A percentile compares a stretch with the other conserved stretches of the same genome.
These are phyloP conservation scores for Coptotermes formosanus DNA, from an alignment of 1,140 invertebrate genomes.

Conservation along the genomic window DNA sequence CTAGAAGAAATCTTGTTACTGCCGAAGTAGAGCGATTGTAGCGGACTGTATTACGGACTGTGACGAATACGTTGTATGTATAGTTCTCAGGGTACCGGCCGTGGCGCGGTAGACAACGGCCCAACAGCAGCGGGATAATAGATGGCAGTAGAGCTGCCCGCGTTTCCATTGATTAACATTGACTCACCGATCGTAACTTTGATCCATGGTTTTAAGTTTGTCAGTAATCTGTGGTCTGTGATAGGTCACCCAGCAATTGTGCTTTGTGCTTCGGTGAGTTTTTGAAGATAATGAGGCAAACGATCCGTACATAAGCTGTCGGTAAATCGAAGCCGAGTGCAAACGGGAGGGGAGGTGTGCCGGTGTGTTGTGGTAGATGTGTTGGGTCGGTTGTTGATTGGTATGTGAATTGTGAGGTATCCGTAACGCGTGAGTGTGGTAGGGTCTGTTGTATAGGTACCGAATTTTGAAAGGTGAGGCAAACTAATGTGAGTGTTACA, in stretches of 20 bases:
- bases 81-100: no score
- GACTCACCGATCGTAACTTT: no score
- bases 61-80: no score
- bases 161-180: no score
- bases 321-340: neutral
- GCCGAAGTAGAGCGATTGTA: no score
- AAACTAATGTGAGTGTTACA: neutral
- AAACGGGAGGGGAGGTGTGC: neutral
- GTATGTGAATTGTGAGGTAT: neutral
- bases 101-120: no score
- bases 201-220: no score
- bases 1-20: no score
- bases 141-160: no score
- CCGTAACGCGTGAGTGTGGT: neutral
- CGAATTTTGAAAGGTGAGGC: neutral
- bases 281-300: neutral
- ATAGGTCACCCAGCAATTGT: neutral
- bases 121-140: no score
- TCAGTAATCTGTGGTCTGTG: neutral
- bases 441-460: neutral
- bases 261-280: neutral
- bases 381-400: neutral
- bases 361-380: neutral
- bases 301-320: neutral
- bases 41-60: no score